Percentiles rank a stretch among this genome's conserved stretches.
These are phyloP conservation scores for Acanthornis magna DNA, from an alignment of 2,797 vertebrate genomes.

Conservation along the genomic window DNA sequence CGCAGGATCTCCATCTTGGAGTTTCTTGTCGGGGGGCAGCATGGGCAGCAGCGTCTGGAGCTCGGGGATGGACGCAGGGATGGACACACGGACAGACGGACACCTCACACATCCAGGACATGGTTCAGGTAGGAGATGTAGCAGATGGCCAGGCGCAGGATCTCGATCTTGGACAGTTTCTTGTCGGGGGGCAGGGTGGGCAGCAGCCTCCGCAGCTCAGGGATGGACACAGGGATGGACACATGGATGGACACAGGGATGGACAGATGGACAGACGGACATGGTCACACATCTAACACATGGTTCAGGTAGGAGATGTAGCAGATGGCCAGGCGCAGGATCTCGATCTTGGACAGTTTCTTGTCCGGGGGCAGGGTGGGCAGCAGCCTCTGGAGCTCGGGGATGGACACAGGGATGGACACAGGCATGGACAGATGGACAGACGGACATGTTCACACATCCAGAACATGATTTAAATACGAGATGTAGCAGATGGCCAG, in stretches of 20 bases:
- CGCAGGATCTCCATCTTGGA: too few species aligned
- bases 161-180: neutral
- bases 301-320: slow-evolving; percentile 70
- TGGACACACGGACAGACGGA: neutral
- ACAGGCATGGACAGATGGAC: neutral
- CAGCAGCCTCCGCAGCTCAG: too few species aligned
- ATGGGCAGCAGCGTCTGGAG: too few species aligned
- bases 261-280: neutral
- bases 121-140: slow-evolving; percentile 70
- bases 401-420: too few species aligned
- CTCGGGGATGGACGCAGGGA: too few species aligned
- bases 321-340: neutral
- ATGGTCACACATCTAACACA: slow-evolving; percentile 4
- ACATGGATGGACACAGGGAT: neutral
- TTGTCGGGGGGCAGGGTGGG: too few species aligned
- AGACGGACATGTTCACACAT: neutral
- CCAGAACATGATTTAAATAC: slow-evolving; percentile 76
- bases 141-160: neutral
- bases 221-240: too few species aligned
- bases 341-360: neutral
- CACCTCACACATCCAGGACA: slow-evolving; percentile 8
- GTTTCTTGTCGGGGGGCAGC: too few species aligned
- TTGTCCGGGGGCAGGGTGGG: too few species aligned
- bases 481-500: neutral
- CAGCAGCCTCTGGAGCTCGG: too few species aligned